Conservation (phyloP, 2,888 invertebrate genomes). For the Macaria liturata region DNA sequence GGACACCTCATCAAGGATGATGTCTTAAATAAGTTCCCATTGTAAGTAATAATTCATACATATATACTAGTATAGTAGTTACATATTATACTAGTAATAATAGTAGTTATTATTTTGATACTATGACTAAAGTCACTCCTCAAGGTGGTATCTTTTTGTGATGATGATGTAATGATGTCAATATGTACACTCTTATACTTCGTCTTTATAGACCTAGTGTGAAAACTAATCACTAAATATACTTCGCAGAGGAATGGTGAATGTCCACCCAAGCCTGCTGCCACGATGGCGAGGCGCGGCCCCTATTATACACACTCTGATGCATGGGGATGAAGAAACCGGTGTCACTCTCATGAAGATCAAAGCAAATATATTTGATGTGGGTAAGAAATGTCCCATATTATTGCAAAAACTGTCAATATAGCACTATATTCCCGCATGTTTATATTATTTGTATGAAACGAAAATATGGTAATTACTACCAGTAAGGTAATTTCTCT, state of each 20-base stretch:
- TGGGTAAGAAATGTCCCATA: slow-evolving; percentile 77
- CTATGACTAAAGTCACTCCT: too few species aligned
- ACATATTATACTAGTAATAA: background rate
- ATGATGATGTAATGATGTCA: too few species aligned
- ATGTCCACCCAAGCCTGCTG: slow-evolving; percentile 95
- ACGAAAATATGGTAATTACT: too few species aligned
- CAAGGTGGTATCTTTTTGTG: too few species aligned
- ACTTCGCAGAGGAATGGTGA: slow-evolving; percentile 91
- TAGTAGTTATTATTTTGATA: too few species aligned
- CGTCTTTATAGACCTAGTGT: too few species aligned
- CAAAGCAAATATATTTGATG: slow-evolving; percentile 90
- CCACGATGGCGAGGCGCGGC: slow-evolving; percentile 97
- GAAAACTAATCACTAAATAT: too few species aligned
- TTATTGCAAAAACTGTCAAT: background rate
- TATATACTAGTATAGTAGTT: background rate
- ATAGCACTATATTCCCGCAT: background rate
- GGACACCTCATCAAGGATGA: slow-evolving; percentile 93
- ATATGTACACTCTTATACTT: too few species aligned
- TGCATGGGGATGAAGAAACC: slow-evolving; percentile 91
- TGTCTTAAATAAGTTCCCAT: slow-evolving; percentile 89
- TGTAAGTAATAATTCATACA: slow-evolving; percentile 83
- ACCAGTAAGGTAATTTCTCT: too few species aligned
- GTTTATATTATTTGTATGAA: background rate
- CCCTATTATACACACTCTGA: slow-evolving; percentile 93
- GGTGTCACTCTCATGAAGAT: slow-evolving; percentile 96